phyloP scores from a whole-genome alignment of 2,797 vertebrate species.

The Gambelia wislizenii region DNA sequence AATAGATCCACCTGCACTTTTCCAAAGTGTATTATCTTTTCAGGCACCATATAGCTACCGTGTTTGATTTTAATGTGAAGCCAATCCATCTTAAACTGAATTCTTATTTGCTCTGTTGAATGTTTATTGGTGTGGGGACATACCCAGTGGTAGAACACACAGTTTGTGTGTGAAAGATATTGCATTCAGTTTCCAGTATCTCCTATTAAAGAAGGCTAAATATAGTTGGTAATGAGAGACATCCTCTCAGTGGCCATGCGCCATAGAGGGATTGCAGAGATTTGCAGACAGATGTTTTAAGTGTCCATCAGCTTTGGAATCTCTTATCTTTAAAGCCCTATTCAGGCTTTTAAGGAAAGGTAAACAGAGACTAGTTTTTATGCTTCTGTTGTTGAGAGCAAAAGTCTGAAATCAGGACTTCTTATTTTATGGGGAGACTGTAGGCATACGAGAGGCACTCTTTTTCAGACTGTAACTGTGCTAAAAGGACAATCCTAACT shows the following conservation, averaged over 20 bases:
- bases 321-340: background rate
- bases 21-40: too few relatives aligned
- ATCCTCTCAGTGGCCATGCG: background rate
- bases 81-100: background rate
- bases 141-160: background rate
- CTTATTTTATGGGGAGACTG: too few relatives aligned
- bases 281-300: background rate
- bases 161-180: background rate
- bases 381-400: too few relatives aligned
- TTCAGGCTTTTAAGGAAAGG: background rate
- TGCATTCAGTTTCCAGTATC: background rate
- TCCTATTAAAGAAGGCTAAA: background rate
- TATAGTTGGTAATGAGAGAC: background rate
- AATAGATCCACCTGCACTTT: background rate
- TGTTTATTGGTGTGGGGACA: background rate
- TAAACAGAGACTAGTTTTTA: too few relatives aligned
- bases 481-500: too few relatives aligned
- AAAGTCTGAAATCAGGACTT: too few relatives aligned
- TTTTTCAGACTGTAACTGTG: too few relatives aligned
- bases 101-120: background rate
- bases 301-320: background rate
- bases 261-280: too few relatives aligned
- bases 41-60: too few relatives aligned
- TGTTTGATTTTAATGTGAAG: background rate
- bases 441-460: too few relatives aligned